These are phyloP conservation scores for Penaeus indicus DNA, from an alignment of 1,140 invertebrate species.

Conservation along the genomic window DNA sequence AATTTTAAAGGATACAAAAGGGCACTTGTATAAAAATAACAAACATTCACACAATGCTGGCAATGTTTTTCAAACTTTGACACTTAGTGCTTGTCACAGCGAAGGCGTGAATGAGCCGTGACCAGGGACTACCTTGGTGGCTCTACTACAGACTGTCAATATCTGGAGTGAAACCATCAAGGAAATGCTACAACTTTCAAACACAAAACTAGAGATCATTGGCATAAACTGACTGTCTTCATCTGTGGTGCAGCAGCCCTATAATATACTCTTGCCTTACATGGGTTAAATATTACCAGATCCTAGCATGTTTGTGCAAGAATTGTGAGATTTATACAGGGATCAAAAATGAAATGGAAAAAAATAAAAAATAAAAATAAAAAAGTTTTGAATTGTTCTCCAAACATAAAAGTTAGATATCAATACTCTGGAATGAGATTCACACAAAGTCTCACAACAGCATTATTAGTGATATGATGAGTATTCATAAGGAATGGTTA, in stretches of 20 bases:
- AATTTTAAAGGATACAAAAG: conserved; percentile 50
- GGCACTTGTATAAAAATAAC: conserved; percentile 60
- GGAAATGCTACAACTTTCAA: conserved; percentile 18
- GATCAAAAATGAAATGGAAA: conserved; percentile 7
- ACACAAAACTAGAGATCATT: conserved; percentile 57
- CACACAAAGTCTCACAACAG: conserved; percentile 56
- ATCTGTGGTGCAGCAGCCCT: no score
- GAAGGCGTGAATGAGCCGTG: conserved; percentile 17
- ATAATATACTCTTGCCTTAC: conserved; percentile 23
- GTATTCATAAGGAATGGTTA: not conserved
- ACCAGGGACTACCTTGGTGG: conserved; percentile 30
- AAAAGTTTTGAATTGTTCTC: no score
- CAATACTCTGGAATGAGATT: conserved; percentile 48
- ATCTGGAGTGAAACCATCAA: conserved; percentile 25
- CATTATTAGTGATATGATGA: conserved; percentile 51
- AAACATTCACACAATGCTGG: conserved; percentile 61
- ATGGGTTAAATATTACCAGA: conserved; percentile 46
- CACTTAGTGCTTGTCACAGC: conserved; percentile 52
- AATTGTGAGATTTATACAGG: conserved; percentile 51
- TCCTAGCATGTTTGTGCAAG: conserved; percentile 57
- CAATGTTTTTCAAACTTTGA: conserved; percentile 55
- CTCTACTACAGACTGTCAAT: not conserved
- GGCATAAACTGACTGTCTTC: conserved; percentile 13
- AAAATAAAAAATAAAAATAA: not conserved
- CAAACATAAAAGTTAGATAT: not conserved